phyloP scores from a whole-genome alignment of 2,113 vertebrate species.

The Dasypus novemcinctus region DNA sequence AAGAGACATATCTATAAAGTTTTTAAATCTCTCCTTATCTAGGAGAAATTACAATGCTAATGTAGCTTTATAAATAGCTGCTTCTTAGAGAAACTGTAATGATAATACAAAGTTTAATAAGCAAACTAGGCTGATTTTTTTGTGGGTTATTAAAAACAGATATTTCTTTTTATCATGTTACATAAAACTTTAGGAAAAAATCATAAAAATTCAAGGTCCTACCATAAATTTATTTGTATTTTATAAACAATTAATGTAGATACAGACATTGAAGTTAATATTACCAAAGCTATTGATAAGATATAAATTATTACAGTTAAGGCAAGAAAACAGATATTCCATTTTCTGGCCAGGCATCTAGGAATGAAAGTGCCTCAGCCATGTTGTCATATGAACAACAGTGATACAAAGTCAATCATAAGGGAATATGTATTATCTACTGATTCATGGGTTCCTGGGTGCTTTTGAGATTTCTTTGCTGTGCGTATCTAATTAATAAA shows the following conservation, averaged over 20 bases:
- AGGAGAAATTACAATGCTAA: conserved; percentile 12
- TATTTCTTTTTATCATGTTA: neutral
- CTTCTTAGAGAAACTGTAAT: conserved; percentile 30
- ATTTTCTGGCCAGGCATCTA: neutral
- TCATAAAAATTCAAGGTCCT: neutral
- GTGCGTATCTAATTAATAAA: neutral
- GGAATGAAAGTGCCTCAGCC: neutral
- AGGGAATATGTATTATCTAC: neutral
- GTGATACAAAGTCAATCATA: neutral
- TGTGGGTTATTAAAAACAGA: neutral
- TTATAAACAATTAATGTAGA: neutral
- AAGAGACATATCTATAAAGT: neutral
- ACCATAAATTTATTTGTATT: neutral
- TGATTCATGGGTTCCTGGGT: neutral
- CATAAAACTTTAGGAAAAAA: conserved; percentile 4
- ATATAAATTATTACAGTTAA: neutral
- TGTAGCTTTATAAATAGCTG: conserved; percentile 8
- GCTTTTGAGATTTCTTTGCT: neutral
- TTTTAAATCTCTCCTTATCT: conserved; percentile 24
- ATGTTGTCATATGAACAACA: neutral
- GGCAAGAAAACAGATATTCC: neutral
- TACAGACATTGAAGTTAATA: neutral
- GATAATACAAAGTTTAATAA: neutral
- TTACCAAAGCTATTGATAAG: neutral
- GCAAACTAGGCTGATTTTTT: neutral